Conservation (phyloP, 2,797 vertebrate species). For the Periparus ater region DNA sequence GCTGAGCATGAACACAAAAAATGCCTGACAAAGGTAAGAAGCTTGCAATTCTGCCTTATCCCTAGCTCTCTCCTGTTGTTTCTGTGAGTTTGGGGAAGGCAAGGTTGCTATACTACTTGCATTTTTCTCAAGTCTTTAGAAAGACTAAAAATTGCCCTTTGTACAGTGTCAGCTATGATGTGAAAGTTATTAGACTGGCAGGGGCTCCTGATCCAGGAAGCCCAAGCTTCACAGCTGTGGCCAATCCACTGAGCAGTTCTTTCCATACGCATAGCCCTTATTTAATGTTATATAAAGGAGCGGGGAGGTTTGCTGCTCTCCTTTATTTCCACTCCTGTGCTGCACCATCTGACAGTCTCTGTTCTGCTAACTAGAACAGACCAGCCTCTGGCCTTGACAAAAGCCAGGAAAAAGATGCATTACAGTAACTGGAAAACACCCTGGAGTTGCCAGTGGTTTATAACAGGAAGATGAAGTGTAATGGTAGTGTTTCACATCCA, state of each 20-base stretch:
- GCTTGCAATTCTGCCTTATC: not conserved
- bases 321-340: not conserved
- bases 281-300: not conserved
- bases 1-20: not conserved
- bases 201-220: not conserved
- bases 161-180: not conserved
- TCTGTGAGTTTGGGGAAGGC: not conserved
- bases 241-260: not conserved
- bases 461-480: not conserved
- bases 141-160: not conserved
- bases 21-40: not conserved
- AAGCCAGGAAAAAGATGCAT: not conserved
- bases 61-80: not conserved
- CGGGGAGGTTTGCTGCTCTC: not conserved
- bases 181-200: not conserved
- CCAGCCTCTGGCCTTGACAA: not conserved
- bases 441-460: not conserved
- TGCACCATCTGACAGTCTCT: not conserved
- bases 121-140: not conserved
- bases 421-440: not conserved
- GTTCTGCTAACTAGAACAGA: not conserved
- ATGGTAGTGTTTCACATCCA: not conserved
- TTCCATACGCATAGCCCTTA: not conserved
- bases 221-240: not conserved
- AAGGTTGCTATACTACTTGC: accelerated